A percentile compares a stretch with the other conserved stretches of the same genome.
Conservation (phyloP, 2,888 invertebrate genomes). For the Flexamia atlantica region DNA sequence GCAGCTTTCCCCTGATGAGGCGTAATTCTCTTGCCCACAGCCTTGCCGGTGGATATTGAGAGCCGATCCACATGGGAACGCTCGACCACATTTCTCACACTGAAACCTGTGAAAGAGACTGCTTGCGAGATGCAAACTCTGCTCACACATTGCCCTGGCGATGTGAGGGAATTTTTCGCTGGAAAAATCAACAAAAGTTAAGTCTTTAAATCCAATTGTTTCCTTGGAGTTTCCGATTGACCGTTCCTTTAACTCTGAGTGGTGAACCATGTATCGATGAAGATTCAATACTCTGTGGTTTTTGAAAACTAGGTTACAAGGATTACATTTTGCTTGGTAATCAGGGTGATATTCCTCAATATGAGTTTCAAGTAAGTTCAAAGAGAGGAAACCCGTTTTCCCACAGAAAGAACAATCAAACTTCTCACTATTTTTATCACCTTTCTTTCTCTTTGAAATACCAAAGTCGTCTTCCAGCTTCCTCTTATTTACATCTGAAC, state of each 20-base stretch:
- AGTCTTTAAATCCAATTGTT: conserved; percentile 83
- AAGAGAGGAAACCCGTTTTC: conserved; percentile 79
- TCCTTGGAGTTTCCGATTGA: conserved; percentile 18
- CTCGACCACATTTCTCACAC: conserved; percentile 83
- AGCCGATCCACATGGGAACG: conserved; percentile 84
- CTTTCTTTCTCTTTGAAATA: conserved; percentile 35
- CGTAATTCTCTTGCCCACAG: conserved; percentile 56
- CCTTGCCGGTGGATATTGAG: conserved; percentile 82
- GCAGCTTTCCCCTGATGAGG: conserved; percentile 61
- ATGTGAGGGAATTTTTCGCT: conserved; percentile 88
- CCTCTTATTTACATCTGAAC: conserved; percentile 38
- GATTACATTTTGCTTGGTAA: conserved; percentile 83
- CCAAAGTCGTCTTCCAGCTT: conserved; percentile 56
- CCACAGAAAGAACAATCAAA: conserved; percentile 81
- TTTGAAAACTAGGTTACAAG: conserved; percentile 86
- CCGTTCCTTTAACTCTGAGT: conserved; percentile 69
- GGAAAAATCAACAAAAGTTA: conserved; percentile 88
- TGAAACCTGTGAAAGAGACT: conserved; percentile 80
- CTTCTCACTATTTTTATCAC: conserved; percentile 20
- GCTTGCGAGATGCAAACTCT: conserved; percentile 79
- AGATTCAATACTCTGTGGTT: conserved; percentile 84
- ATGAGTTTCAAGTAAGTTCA: conserved; percentile 80
- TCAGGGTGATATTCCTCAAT: conserved; percentile 83
- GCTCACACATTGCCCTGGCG: conserved; percentile 85
- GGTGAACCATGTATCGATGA: conserved; percentile 83